phyloP scores from a whole-genome alignment of 2,797 vertebrate species.

The Sylvilagus floridanus region DNA sequence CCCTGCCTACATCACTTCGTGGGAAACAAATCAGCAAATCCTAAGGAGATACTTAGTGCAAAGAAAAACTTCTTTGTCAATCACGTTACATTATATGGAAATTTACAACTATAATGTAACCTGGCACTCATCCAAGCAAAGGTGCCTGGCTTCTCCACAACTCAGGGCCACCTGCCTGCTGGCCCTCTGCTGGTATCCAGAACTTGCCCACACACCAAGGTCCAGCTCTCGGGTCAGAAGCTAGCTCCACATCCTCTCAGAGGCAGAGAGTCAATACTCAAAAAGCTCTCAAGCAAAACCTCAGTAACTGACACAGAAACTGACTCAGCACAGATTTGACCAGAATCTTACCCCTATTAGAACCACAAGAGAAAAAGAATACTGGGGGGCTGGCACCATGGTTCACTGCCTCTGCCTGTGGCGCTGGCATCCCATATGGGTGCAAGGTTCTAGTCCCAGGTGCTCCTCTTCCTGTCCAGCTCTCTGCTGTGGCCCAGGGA shows the following conservation, averaged over 20 bases:
- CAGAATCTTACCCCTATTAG: constrained; percentile 13
- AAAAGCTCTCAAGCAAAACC: neutral
- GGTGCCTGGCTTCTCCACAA: neutral
- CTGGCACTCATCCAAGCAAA: neutral
- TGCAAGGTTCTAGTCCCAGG: too few relatives aligned
- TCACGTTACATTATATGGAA: neutral
- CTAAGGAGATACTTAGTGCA: neutral
- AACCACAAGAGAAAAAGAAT: neutral
- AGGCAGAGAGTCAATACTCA: neutral
- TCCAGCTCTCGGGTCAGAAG: neutral
- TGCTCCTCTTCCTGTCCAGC: too few relatives aligned
- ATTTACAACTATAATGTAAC: neutral
- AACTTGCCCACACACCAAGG: neutral
- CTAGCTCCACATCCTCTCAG: neutral
- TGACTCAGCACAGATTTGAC: constrained; percentile 26
- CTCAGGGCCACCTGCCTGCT: neutral
- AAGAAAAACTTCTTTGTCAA: neutral
- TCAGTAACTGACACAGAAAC: neutral
- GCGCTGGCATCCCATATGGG: too few relatives aligned
- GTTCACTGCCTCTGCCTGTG: too few relatives aligned
- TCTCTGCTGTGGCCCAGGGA: too few relatives aligned
- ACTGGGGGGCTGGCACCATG: too few relatives aligned
- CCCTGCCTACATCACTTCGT: neutral
- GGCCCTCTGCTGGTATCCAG: neutral
- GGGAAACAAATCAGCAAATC: constrained; percentile 9